Conservation (phyloP, 2,888 invertebrate genomes). For the Diabrotica balteata region DNA sequence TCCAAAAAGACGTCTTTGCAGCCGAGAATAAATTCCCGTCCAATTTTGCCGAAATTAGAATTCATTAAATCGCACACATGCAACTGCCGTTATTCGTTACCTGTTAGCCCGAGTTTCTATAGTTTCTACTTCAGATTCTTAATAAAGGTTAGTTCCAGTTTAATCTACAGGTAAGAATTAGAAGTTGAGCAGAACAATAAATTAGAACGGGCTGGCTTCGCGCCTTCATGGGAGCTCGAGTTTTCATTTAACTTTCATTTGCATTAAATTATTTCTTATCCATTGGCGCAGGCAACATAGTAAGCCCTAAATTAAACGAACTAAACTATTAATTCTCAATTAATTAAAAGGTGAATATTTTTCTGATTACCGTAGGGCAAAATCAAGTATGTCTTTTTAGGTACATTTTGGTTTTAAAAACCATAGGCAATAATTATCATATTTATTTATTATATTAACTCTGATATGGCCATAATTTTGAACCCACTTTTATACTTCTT, state of each 20-base stretch:
- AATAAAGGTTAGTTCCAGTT: conserved; percentile 11
- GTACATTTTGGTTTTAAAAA: too few species aligned
- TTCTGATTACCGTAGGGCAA: too few species aligned
- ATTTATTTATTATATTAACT: too few species aligned
- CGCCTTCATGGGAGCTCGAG: conserved; percentile 5
- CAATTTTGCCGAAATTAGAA: conserved; percentile 7
- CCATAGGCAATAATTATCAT: too few species aligned
- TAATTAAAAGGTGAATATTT: too few species aligned
- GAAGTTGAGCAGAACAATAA: conserved; percentile 4
- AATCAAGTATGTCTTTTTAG: too few species aligned
- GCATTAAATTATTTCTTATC: conserved; percentile 6
- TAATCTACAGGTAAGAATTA: conserved; percentile 17
- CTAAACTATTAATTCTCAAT: too few species aligned
- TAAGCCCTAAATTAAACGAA: too few species aligned
- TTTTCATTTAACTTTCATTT: conserved; percentile 13
- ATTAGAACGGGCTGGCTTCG: conserved; percentile 4
- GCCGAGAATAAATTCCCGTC: background rate
- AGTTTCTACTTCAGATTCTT: conserved; percentile 12
- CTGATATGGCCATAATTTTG: too few species aligned
- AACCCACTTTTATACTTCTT: too few species aligned
- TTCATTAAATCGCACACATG: conserved; percentile 14
- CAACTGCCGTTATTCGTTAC: conserved; percentile 12
- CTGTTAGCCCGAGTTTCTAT: conserved; percentile 11
- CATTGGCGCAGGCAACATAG: background rate
- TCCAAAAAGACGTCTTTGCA: conserved; percentile 4